A percentile compares a stretch with the other conserved stretches of the same genome.
Conservation (phyloP, 2,888 invertebrate species). For the Pogonocherus hispidulus region DNA sequence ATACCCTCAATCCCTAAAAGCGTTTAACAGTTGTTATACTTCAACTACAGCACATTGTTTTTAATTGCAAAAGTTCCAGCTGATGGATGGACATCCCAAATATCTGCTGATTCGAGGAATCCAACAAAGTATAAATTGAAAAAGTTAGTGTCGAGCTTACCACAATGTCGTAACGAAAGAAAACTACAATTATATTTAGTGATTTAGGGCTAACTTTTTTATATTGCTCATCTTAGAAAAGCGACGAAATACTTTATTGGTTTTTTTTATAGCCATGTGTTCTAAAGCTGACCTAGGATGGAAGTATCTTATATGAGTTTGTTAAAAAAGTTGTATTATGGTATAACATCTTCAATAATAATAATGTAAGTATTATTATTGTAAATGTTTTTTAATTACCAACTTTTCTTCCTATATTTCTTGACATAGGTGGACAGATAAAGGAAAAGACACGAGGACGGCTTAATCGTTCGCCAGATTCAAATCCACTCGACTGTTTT, state of each 20-base stretch:
- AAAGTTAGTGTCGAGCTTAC: constrained; percentile 35
- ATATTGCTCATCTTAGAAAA: constrained; percentile 1
- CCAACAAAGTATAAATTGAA: constrained; percentile 39
- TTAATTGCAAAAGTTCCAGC: constrained; percentile 24
- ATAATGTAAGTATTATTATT: no score
- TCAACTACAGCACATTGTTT: constrained; percentile 7
- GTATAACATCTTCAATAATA: no score
- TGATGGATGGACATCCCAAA: constrained; percentile 21
- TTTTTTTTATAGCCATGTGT: neutral
- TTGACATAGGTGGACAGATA: no score
- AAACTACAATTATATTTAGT: constrained; percentile 41
- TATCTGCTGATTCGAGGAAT: constrained; percentile 25
- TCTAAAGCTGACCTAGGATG: no score
- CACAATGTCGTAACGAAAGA: constrained; percentile 22
- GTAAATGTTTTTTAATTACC: no score
- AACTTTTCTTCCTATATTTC: no score
- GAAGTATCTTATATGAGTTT: no score
- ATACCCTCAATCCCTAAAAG: neutral
- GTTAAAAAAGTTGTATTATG: no score
- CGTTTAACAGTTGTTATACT: constrained; percentile 1
- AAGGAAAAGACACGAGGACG: no score
- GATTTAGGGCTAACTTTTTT: constrained; percentile 32
- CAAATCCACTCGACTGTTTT: no score
- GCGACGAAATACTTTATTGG: neutral
- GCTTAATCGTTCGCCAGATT: no score